Evolutionary conservation across 1,140 invertebrate species (phyloP), one percentile per base, ranked within the genome.

Genomic region (Papilio xuthus): DNA sequence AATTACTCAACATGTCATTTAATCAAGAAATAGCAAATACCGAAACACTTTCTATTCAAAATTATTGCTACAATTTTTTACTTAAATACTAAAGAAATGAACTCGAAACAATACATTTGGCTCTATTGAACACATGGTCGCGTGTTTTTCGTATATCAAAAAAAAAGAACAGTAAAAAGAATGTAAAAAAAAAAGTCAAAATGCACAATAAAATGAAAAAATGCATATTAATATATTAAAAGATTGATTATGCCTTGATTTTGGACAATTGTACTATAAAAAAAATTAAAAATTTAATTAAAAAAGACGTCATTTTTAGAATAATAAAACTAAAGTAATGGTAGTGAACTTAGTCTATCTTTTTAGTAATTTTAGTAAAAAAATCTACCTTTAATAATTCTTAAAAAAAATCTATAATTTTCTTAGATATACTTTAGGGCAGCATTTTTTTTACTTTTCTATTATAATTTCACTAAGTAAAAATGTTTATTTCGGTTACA

Each of bases 81-180:
- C 41, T 42, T 12, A 71, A 47, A 42, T 28, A 20, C 42, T 72
- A 72, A 72, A 41, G n/a, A 72, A 42, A 72, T 72, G 8, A n/a
- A 23, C 12, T 72, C 41, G 3, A 12, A 72, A n/a, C 41, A 32
- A 67, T 15, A 18, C 12, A 79, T 81, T 79, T 80, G 76, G 79
- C 76, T 74, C 71, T 73, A 78, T 23, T 73, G 79, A 80, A 80
- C 79, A 80, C 79, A 80, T 37, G 77, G 60, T 20, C 13, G 60
- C 4, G 23, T 28, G 56, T 13, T 28, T n/a, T 10, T 20, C 18
- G 0, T 1, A 47, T 10, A 15, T 47, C 15, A 47, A 10, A 6
- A 37, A 37, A 37, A 47, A 37, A 37, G 7, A 47, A 47, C 3
- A 47, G 3, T 47, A 13, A 6, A 18, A 50, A 18, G 4, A 60